phyloP scores from a whole-genome alignment of 2,888 invertebrate species.

The Lochmaea capreae region DNA sequence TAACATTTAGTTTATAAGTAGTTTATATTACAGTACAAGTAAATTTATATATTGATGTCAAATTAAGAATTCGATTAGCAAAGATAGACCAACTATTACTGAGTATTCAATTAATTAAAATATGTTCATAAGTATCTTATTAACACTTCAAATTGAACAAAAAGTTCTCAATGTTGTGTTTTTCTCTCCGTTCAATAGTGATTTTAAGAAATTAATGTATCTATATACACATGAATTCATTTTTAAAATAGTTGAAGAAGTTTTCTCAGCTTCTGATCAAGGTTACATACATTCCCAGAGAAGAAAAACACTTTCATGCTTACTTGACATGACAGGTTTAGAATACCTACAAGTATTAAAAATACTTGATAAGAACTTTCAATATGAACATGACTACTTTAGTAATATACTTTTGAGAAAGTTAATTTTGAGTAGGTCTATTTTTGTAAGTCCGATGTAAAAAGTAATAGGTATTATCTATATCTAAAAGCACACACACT shows the following conservation, averaged over 20 bases:
- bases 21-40: not conserved
- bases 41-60: slow-evolving; percentile 13
- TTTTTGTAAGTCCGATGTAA: slow-evolving; percentile 4
- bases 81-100: slow-evolving; percentile 4
- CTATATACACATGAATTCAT: no score
- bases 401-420: no score
- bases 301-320: no score
- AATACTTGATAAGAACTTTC: no score
- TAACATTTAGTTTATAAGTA: not conserved
- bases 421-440: slow-evolving; percentile 2
- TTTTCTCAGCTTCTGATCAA: no score
- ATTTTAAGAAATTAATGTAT: no score
- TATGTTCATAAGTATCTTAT: not conserved
- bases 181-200: no score
- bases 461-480: not conserved
- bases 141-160: not conserved
- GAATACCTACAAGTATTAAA: not conserved
- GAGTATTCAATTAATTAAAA: not conserved
- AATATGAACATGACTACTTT: no score
- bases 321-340: no score
- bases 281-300: no score
- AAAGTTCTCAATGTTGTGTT: no score
- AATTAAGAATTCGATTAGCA: not conserved
- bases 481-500: slow-evolving; percentile 2
- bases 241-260: no score